Conservation (phyloP, 92 coral and sea anemone genomes). For the Porites rus region DNA sequence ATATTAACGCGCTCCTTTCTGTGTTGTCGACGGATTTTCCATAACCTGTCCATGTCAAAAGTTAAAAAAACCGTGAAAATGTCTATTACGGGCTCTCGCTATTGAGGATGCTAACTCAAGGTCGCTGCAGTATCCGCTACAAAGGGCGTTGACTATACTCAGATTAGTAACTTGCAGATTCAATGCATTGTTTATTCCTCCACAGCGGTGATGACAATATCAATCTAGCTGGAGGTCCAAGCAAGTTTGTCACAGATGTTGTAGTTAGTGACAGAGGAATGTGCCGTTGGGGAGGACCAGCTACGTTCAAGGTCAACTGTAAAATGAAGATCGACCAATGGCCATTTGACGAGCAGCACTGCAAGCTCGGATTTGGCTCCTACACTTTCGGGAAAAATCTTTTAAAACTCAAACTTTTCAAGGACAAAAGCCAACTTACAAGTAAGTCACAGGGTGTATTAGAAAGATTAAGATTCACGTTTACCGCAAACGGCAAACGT, state of each 20-base stretch:
- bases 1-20: too few species aligned
- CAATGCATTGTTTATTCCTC: not conserved
- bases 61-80: too few species aligned
- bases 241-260: conserved; percentile 61
- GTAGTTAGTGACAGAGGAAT: conserved; percentile 33
- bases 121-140: not conserved
- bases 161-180: too few species aligned
- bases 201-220: conserved; percentile 60
- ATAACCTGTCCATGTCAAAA: too few species aligned
- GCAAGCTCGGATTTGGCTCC: conserved; percentile 68
- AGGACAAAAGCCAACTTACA: conserved; percentile 26
- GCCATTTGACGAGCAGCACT: conserved; percentile 76
- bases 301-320: conserved; percentile 67
- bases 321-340: conserved; percentile 58
- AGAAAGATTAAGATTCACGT: too few species aligned
- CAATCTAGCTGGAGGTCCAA: conserved; percentile 62
- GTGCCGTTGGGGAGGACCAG: conserved; percentile 70
- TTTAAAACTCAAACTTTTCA: conserved; percentile 41
- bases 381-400: conserved; percentile 50
- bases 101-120: too few species aligned
- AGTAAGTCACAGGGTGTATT: conserved; percentile 34
- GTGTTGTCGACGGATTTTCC: too few species aligned
- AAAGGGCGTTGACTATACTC: too few species aligned
- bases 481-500: too few species aligned
- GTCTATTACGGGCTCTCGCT: too few species aligned